These are phyloP conservation scores for Octopus bimaculoides DNA, from an alignment of 1,140 invertebrate species.

Conservation along the genomic window DNA sequence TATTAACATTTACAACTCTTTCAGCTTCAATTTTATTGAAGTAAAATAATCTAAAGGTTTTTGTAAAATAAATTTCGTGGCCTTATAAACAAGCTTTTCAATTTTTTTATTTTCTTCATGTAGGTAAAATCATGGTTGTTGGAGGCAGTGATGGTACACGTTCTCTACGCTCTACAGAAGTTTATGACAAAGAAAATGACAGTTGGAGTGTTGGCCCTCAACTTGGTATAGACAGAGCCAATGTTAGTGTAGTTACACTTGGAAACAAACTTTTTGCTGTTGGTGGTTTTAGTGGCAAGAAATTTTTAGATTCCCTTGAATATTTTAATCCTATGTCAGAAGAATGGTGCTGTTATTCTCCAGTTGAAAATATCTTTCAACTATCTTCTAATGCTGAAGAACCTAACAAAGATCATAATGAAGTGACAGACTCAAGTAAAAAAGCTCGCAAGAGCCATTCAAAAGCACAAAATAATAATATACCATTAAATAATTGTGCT, in stretches of 20 bases:
- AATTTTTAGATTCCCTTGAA: conserved; percentile 81
- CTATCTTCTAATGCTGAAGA: too few species aligned
- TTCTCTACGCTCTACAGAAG: conserved; percentile 78
- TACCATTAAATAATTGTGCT: too few species aligned
- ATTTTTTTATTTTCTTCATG: conserved; percentile 5
- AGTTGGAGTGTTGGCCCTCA: conserved; percentile 78
- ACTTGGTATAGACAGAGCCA: conserved; percentile 85
- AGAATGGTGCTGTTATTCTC: conserved; percentile 45
- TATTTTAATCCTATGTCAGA: conserved; percentile 48
- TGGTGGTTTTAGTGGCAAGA: conserved; percentile 83
- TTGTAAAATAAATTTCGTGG: too few species aligned
- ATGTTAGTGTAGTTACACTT: conserved; percentile 76
- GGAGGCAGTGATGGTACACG: conserved; percentile 63
- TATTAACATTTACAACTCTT: too few species aligned
- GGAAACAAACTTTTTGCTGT: conserved; percentile 70
- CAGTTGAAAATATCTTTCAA: conserved; percentile 18
- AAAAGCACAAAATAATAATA: too few species aligned
- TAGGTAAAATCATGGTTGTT: conserved; percentile 61
- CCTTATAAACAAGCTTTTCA: too few species aligned
- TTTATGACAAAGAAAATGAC: conserved; percentile 75
- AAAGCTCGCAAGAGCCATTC: too few species aligned
- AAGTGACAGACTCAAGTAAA: too few species aligned
- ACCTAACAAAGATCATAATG: too few species aligned
- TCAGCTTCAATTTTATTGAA: too few species aligned
- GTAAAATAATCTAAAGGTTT: too few species aligned